phyloP scores from a whole-genome alignment of 2,888 invertebrate species.

The Micoletzkya japonica region DNA sequence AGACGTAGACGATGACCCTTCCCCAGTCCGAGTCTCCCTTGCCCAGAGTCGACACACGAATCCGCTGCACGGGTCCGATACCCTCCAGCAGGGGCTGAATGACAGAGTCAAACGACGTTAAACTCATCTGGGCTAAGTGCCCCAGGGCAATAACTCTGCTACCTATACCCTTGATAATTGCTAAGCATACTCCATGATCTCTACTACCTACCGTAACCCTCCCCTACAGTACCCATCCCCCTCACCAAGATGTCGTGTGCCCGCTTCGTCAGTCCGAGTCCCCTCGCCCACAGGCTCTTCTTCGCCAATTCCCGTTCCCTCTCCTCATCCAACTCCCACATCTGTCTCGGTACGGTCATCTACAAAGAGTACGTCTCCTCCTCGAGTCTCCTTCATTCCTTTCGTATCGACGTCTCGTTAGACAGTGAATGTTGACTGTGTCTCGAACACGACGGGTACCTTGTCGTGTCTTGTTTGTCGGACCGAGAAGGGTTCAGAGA shows the following conservation, averaged over 20 bases:
- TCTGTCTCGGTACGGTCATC: neutral
- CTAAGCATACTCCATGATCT: too few species aligned
- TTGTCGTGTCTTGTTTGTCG: neutral
- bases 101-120: neutral
- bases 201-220: neutral
- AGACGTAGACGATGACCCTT: neutral
- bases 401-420: too few species aligned
- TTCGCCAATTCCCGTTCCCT: neutral
- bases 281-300: slow-evolving; percentile 11
- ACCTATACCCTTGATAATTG: too few species aligned
- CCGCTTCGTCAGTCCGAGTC: neutral
- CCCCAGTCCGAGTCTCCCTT: neutral
- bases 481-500: neutral
- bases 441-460: neutral
- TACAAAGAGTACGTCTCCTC: neutral
- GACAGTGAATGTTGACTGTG: neutral
- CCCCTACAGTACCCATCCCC: neutral
- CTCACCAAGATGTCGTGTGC: slow-evolving; percentile 8
- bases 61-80: neutral
- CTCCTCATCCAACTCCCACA: slow-evolving; percentile 19
- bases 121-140: neutral
- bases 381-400: slow-evolving; percentile 2
- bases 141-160: too few species aligned
- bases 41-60: neutral
- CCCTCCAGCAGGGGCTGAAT: slow-evolving; percentile 9